Base-by-base conservation (phyloP, 2,888 invertebrate genomes). In the Tinea semifulvella region DNA sequence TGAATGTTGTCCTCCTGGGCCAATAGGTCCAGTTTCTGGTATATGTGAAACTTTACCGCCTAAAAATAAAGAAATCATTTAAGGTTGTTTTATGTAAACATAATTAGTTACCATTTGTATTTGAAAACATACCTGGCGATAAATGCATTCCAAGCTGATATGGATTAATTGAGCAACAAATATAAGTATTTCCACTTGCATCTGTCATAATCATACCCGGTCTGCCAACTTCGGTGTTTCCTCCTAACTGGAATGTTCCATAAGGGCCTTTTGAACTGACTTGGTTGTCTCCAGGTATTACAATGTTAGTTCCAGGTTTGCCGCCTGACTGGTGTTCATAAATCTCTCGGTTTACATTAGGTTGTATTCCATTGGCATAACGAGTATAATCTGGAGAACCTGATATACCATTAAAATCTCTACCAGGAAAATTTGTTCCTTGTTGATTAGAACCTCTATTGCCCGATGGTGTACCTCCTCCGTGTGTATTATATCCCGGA, bases 121-220 rank as follows among this genome's bases (percentile, higher is more conserved):
- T n/a, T n/a, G n/a, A 18, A 3, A 18, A 16, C 16, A 14, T 36
- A 18, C 36, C 36, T 36, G 36, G 11, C 14, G 7, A 14, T 10
- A 35, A 3, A 35, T 38, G 18, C 18, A 25, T n/a, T 17, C 16
- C 16, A 38, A 18, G 11, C 40, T 22, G 40, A 20, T 20, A n/a
- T 20, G 40, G 40, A 22, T 40, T 16, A 17, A 40, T 25, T 18
- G 25, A 13, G 10, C 44, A 36, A 35, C 40, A 40, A 11, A 40
- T 18, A 20, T 22, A 40, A 11, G 22, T 22, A 13, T 22, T 13
- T 4, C 40, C 40, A 40, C 22, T 25, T 2, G 40, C 11, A 13
- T 25, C 40, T 10, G 40, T 40, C 3, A 14, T 17, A 43, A 19
- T 6, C 13, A 43, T 18, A 11, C 43, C 43, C 13, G 43, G 43